phyloP scores from a whole-genome alignment of 1,140 invertebrate genomes.

The Brachionus sp. region DNA sequence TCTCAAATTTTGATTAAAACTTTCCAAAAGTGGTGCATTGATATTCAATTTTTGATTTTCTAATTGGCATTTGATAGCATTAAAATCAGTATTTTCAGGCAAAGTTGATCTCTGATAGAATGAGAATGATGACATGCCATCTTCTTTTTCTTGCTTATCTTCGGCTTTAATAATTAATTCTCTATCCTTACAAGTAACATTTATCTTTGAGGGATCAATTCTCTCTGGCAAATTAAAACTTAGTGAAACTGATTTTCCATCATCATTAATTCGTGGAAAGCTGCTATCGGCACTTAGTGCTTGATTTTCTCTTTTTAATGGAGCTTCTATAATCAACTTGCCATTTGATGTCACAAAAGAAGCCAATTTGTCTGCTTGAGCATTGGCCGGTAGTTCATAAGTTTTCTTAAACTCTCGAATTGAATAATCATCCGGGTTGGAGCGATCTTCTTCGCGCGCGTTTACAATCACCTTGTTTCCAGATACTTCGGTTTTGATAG shows the following conservation, averaged over 20 bases:
- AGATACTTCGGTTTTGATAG: slow-evolving; percentile 25
- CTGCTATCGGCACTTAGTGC: neutral
- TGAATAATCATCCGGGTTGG: slow-evolving; percentile 15
- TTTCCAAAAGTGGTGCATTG: slow-evolving; percentile 4
- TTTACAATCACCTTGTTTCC: slow-evolving; percentile 28
- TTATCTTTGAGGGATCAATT: slow-evolving; percentile 36
- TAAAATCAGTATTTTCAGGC: slow-evolving; percentile 36
- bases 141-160: slow-evolving; percentile 14
- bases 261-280: slow-evolving; percentile 29
- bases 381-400: slow-evolving; percentile 29
- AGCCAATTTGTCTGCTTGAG: neutral
- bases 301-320: slow-evolving; percentile 37
- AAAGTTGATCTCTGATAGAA: slow-evolving; percentile 28
- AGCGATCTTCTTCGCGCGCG: slow-evolving; percentile 9
- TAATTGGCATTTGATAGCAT: slow-evolving; percentile 36
- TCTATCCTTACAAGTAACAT: slow-evolving; percentile 40
- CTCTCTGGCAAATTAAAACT: slow-evolving; percentile 17
- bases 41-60: slow-evolving; percentile 14
- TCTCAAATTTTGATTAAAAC: neutral
- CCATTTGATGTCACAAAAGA: slow-evolving; percentile 21
- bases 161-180: slow-evolving; percentile 37
- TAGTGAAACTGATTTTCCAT: slow-evolving; percentile 31
- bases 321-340: slow-evolving; percentile 5
- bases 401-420: slow-evolving; percentile 40
- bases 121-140: slow-evolving; percentile 11